phyloP scores from a whole-genome alignment of 1,140 invertebrate genomes.

The Zelostemma sp. region DNA sequence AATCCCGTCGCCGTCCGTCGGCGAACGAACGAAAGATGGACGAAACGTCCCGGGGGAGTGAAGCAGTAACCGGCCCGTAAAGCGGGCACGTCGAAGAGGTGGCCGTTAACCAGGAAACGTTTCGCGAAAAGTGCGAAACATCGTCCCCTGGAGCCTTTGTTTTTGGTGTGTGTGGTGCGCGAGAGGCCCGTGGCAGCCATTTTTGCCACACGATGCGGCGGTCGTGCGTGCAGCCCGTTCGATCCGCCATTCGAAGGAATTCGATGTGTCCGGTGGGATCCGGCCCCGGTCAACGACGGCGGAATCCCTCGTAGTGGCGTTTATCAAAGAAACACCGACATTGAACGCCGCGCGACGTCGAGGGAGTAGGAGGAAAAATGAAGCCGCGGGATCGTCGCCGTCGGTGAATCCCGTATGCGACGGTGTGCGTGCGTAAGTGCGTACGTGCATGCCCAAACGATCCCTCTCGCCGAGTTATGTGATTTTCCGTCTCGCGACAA shows the following conservation, averaged over 20 bases:
- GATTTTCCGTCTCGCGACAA: background rate
- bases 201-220: slow-evolving; percentile 77
- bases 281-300: slow-evolving; percentile 71
- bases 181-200: slow-evolving; percentile 72
- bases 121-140: too few species aligned
- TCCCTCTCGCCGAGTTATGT: background rate
- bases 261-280: slow-evolving; percentile 65
- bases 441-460: slow-evolving; percentile 8
- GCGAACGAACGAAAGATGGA: too few species aligned
- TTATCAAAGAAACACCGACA: slow-evolving; percentile 1
- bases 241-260: slow-evolving; percentile 78
- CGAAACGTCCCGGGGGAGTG: too few species aligned
- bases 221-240: slow-evolving; percentile 72
- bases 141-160: too few species aligned
- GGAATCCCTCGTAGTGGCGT: slow-evolving; percentile 59
- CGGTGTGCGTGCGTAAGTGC: slow-evolving; percentile 13
- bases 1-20: too few species aligned
- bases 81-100: too few species aligned
- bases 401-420: slow-evolving; percentile 17
- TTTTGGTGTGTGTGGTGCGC: slow-evolving; percentile 6
- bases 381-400: slow-evolving; percentile 17
- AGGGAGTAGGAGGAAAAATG: slow-evolving; percentile 9
- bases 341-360: slow-evolving; percentile 3
- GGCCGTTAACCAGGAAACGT: too few species aligned
- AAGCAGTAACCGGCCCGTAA: too few species aligned